Base-by-base conservation (phyloP, 2,888 invertebrate genomes). In the Gasteruption jaculator region DNA sequence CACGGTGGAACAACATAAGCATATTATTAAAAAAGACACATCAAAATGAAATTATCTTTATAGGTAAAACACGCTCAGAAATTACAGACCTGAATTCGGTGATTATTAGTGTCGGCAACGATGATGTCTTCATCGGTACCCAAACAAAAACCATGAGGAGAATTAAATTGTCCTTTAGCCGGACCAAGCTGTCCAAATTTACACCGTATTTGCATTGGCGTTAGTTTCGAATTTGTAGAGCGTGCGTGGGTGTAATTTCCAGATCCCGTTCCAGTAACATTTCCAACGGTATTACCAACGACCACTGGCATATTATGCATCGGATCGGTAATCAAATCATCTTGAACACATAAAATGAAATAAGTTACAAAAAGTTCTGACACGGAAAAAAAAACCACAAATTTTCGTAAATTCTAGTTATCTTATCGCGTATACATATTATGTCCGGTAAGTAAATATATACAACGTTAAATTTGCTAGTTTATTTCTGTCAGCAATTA, bases 21-120 rank as follows among this genome's bases (percentile, higher is more conserved):
- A n/a, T n/a, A n/a, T n/a, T n/a, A n/a, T n/a, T n/a, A n/a, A n/a
- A n/a, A n/a, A n/a, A n/a, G n/a, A n/a, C n/a, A n/a, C n/a, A n/a
- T n/a, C n/a, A n/a, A n/a, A n/a, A n/a, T n/a, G n/a, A n/a, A n/a
- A n/a, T n/a, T n/a, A n/a, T n/a, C n/a, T n/a, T n/a, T n/a, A n/a
- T n/a, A n/a, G 27, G 14, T 11, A 3, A 12, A 21, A 21, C 11
- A 26, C 8, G n/a, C 11, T 16, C 10, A 10, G n/a, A n/a, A n/a
- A n/a, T n/a, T n/a, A n/a, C n/a, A n/a, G n/a, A 86, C 86, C 74
- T 91, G 90, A 63, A 96, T 91, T 49, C 95, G 85, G 75, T 96
- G 95, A 71, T 95, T 95, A 69, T 95, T 93, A 4, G 95, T 95
- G 69, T 95, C 91, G 27, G 94, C 95, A 15, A 95, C 94, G 59